phyloP scores from a whole-genome alignment of 2,113 vertebrate species.

The Alaudala cheleensis region DNA sequence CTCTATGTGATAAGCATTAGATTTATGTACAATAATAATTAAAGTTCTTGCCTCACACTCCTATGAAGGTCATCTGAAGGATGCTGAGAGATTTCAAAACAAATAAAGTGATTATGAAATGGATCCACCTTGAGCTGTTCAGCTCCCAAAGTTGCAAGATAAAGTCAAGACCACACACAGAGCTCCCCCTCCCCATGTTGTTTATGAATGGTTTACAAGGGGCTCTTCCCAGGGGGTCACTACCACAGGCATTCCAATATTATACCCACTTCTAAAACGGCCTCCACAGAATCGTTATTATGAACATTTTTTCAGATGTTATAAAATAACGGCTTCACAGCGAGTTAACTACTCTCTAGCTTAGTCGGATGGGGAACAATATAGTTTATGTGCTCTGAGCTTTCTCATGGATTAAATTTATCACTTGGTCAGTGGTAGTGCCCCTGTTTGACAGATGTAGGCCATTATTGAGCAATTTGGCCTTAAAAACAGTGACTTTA shows the following conservation, averaged over 20 bases:
- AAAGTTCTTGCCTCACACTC: constrained; percentile 28
- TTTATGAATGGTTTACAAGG: constrained; percentile 63
- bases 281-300: constrained; percentile 31
- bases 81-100: constrained; percentile 57
- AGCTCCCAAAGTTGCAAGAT: constrained; percentile 38
- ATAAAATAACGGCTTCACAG: constrained; percentile 41
- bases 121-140: constrained; percentile 55
- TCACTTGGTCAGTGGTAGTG: constrained; percentile 52
- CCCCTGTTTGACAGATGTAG: constrained; percentile 56
- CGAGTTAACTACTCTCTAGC: constrained; percentile 41
- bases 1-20: constrained; percentile 50
- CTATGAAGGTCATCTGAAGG: constrained; percentile 52
- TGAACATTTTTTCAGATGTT: constrained; percentile 59
- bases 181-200: constrained; percentile 11
- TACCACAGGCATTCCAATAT: constrained; percentile 50
- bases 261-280: constrained; percentile 43
- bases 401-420: constrained; percentile 62
- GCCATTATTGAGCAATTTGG: constrained; percentile 49
- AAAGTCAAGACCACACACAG: constrained; percentile 60
- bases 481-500: constrained; percentile 20
- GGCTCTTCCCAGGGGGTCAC: constrained; percentile 39
- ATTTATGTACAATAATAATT: constrained; percentile 58
- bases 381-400: constrained; percentile 57
- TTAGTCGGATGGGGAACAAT: constrained; percentile 35
- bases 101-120: constrained; percentile 52